Conservation (phyloP, 2,113 vertebrate species). For the Protobothrops mucrosquamatus region DNA sequence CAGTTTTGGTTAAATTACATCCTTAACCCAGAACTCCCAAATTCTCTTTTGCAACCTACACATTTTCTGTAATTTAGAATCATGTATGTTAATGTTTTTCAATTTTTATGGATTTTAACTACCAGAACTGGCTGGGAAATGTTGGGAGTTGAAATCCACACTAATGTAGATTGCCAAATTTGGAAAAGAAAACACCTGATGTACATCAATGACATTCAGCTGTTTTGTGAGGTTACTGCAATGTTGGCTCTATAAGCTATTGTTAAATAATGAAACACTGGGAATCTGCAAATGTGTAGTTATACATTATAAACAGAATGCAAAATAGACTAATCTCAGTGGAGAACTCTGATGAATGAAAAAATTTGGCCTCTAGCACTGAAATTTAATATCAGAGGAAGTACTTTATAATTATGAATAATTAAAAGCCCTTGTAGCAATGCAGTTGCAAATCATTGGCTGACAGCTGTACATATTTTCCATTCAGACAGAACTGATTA, state of each 20-base stretch:
- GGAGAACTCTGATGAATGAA: slow-evolving; percentile 10
- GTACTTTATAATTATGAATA: neutral
- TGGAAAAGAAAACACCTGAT: neutral
- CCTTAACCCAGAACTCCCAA: fast-evolving
- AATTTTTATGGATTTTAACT: neutral
- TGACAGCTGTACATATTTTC: neutral
- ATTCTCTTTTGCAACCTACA: neutral
- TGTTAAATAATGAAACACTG: neutral
- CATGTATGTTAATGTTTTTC: neutral
- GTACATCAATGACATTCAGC: neutral
- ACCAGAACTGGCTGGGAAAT: neutral
- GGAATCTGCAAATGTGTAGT: neutral
- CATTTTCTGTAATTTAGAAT: neutral
- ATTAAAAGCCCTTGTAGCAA: neutral
- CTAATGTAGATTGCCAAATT: neutral
- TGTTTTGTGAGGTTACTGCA: neutral
- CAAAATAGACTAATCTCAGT: neutral
- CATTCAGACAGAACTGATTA: neutral
- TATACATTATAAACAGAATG: neutral
- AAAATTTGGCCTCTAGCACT: neutral
- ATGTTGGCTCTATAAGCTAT: neutral
- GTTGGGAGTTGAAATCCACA: neutral
- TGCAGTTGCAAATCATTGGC: neutral
- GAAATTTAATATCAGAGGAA: neutral
- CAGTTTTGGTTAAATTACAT: fast-evolving